Base-by-base conservation (phyloP, 2,797 vertebrate species). In the Gastrophryne carolinensis region DNA sequence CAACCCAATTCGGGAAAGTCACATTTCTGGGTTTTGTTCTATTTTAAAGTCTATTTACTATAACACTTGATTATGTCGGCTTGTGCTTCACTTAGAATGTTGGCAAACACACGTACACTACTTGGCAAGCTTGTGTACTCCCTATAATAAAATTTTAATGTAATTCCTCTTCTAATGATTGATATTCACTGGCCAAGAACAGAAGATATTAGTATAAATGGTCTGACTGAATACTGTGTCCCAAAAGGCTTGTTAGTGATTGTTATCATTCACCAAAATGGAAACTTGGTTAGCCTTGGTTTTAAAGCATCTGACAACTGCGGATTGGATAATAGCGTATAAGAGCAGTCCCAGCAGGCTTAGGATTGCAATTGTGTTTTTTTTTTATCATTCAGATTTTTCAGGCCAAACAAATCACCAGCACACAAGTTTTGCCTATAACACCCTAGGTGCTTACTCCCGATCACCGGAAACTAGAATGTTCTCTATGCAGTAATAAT, bases 71-170 rank as follows among this genome's bases (percentile, higher is more conserved):
- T 15, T 24, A 53, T 21, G 24, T 35, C 52, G 5, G 15, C 32
- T 67, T 17, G 2, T 23, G n/a, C 21, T 10, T 26, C 11, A 12
- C 21, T 26, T 53, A 4, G 32, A 67, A 24, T 35, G 35, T 52
- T 26, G 64, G 13, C 44, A 34, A 52, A 32, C 30, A n/a, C n/a
- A n/a, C n/a, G n/a, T 37, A n/a, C 39, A 53, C 12, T 3, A 2
- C 34, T 39, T 39, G 49, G 49, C 64, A 37, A 10, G 30, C 49
- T 67, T 32, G n/a, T n/a, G n/a, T n/a, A n/a, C n/a, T n/a, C n/a
- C n/a, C n/a, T n/a, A n/a, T n/a, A n/a, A n/a, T n/a, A n/a, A 9
- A 41, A 41, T 70, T 70, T 41, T 44, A 58, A 70, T 58, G 57
- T 34, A 6, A 47, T 57, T 70, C 19, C 47, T 24, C 35, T 4